A percentile compares a stretch with the other conserved stretches of the same genome.
These are phyloP conservation scores for Anticlea derivata DNA, from an alignment of 2,888 invertebrate genomes.

Conservation along the genomic window DNA sequence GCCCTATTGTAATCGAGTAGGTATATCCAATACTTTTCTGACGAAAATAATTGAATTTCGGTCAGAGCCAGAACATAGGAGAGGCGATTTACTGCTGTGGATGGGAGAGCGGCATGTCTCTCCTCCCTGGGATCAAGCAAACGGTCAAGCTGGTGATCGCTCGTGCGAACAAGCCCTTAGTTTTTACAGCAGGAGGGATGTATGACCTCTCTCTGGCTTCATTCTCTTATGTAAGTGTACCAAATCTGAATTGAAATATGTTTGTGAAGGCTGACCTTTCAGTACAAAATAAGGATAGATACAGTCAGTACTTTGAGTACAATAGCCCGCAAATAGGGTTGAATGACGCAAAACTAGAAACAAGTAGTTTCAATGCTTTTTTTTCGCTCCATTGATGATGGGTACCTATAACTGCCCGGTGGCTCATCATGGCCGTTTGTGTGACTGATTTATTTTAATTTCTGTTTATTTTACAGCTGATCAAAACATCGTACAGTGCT, in stretches of 20 bases:
- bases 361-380: too few relatives aligned
- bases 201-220: slow-evolving; percentile 67
- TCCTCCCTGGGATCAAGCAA: slow-evolving; percentile 55
- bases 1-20: too few relatives aligned
- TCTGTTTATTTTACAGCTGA: slow-evolving; percentile 59
- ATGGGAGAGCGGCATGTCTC: slow-evolving; percentile 63
- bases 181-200: slow-evolving; percentile 71
- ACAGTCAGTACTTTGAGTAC: too few relatives aligned
- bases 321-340: too few relatives aligned
- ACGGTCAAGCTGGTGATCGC: slow-evolving; percentile 59
- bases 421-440: too few relatives aligned
- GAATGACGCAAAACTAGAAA: too few relatives aligned
- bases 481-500: slow-evolving; percentile 74
- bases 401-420: too few relatives aligned
- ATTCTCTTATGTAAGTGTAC: slow-evolving; percentile 60
- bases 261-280: too few relatives aligned
- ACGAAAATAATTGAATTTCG: slow-evolving; percentile 14
- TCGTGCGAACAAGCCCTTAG: slow-evolving; percentile 61
- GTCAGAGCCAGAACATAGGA: slow-evolving; percentile 58
- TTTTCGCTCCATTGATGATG: too few relatives aligned
- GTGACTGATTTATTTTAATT: too few relatives aligned
- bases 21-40: too few relatives aligned
- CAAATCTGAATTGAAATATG: neutral
- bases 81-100: slow-evolving; percentile 65
- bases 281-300: too few relatives aligned